Evolutionary conservation across 2,888 invertebrate species (phyloP).

Genomic region (Phanerotoma sp.): DNA sequence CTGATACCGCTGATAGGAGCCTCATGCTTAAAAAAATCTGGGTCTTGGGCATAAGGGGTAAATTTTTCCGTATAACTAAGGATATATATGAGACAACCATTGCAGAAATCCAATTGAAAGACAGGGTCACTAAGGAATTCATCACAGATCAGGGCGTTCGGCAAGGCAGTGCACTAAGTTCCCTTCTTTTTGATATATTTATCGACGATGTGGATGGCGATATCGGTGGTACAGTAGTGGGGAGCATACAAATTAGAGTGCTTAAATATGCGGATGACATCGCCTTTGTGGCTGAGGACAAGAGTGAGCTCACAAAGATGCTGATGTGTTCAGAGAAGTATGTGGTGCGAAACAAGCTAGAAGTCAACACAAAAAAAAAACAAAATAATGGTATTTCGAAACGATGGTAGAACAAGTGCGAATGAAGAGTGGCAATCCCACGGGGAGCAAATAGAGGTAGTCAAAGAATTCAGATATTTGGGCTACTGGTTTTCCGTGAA

Average conservation of each 20-base stretch:
- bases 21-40: not conserved
- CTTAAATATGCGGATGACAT: no score
- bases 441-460: not conserved
- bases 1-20: not conserved
- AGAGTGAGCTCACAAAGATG: not conserved
- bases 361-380: no score
- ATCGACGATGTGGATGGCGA: constrained; percentile 1
- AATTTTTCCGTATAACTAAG: not conserved
- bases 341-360: no score
- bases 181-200: not conserved
- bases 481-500: not conserved
- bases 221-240: constrained; percentile 6
- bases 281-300: not conserved
- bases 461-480: not conserved
- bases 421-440: not conserved
- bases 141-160: not conserved
- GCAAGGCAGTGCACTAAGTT: constrained; percentile 1
- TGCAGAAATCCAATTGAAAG: not conserved
- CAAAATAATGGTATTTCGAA: constrained; percentile 1
- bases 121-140: not conserved
- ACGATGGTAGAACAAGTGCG: not conserved
- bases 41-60: no score
- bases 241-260: constrained; percentile 1
- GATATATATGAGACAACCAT: not conserved
- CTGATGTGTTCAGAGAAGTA: not conserved